Percentiles rank a stretch among this genome's conserved stretches.
phyloP scores from a whole-genome alignment of 35 echinoderm and acorn worm species.

The Ophiothrix spiculata region DNA sequence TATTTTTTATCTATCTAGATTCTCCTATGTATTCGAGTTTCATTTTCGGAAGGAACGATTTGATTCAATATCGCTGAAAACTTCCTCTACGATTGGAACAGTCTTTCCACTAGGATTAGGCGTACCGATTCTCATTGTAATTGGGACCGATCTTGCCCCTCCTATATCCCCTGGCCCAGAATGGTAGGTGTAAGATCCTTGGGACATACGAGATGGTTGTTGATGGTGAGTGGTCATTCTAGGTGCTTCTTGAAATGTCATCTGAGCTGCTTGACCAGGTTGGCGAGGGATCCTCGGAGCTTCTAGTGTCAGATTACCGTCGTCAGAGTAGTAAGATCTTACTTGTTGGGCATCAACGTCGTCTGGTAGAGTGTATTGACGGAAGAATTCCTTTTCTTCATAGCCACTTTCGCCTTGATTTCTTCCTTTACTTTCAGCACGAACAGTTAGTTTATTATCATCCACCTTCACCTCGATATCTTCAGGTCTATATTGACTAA shows the following conservation, averaged over 20 bases:
- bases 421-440: constrained; percentile 73
- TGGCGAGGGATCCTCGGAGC: constrained; percentile 46
- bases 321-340: constrained; percentile 72
- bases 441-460: constrained; percentile 80
- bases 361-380: constrained; percentile 88
- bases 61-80: constrained; percentile 21
- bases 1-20: background rate
- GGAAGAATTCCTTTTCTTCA: constrained; percentile 76
- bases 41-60: background rate
- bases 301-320: constrained; percentile 79
- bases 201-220: background rate
- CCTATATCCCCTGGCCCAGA: background rate
- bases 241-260: background rate
- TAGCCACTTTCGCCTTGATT: constrained; percentile 60
- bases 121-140: background rate
- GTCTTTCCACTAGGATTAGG: constrained; percentile 14
- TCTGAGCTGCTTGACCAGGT: background rate
- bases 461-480: constrained; percentile 92
- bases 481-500: constrained; percentile 82
- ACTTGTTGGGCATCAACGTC: constrained; percentile 73
- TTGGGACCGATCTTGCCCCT: background rate
- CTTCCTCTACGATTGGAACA: constrained; percentile 30
- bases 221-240: background rate
- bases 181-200: background rate
- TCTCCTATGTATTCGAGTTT: background rate